Evolutionary conservation across 1,140 invertebrate genomes (phyloP).

Genomic region (Atta cephalotes): DNA sequence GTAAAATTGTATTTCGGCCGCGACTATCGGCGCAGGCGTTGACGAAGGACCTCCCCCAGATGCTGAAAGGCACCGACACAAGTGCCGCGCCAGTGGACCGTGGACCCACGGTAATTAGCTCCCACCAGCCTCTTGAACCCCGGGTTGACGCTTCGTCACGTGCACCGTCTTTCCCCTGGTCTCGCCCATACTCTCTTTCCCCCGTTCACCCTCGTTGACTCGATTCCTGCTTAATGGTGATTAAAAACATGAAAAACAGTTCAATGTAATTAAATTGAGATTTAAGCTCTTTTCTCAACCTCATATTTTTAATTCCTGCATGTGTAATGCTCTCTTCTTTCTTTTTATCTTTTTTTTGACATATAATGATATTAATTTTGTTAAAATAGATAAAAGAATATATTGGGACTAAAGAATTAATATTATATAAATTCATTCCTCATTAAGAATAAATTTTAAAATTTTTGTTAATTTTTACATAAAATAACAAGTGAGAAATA

Average conservation of each 20-base stretch:
- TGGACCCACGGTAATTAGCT: conserved; percentile 83
- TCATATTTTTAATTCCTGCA: background rate
- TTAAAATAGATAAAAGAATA: background rate
- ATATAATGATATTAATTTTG: conserved; percentile 1
- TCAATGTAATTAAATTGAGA: background rate
- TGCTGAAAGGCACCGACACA: conserved; percentile 80
- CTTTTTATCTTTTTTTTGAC: background rate
- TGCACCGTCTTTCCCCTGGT: conserved; percentile 54
- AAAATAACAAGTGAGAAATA: background rate
- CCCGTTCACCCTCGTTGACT: conserved; percentile 24
- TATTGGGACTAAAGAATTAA: background rate
- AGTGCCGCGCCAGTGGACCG: conserved; percentile 81
- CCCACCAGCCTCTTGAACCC: conserved; percentile 61
- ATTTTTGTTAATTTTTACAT: no score
- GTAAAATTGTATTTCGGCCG: conserved; percentile 74
- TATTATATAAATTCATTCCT: background rate
- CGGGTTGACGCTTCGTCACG: conserved; percentile 77
- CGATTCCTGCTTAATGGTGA: conserved; percentile 17
- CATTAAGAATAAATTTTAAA: background rate
- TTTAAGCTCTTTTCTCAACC: background rate
- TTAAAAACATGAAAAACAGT: conserved; percentile 22
- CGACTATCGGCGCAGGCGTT: conserved; percentile 61
- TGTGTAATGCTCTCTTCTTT: background rate
- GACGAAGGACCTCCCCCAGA: conserved; percentile 75
- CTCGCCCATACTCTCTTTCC: background rate